Base-by-base conservation (phyloP, 1,140 invertebrate species). In the Phortica variegata region DNA sequence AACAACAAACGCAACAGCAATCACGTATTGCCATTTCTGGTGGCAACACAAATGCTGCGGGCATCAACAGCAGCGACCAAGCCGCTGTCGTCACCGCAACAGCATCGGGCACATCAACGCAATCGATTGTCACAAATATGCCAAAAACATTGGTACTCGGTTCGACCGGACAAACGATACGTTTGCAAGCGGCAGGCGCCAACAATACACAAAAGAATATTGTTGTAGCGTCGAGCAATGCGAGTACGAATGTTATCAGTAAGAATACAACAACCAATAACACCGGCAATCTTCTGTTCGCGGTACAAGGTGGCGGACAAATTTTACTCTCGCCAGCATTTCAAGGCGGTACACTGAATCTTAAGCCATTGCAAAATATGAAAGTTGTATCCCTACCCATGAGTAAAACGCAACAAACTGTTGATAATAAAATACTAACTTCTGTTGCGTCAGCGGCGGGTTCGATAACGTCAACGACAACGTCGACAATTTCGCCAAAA, bases 351-450 rank as follows among this genome's bases (percentile, higher is more conserved):
- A 75, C 78, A 7, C 70, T 87, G 5, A 86, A 86, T 58, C 79
- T 87, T 2, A 87, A 87, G 65, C 82, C 84, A 1, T 56, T 87
- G 39, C 85, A 86, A 54, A 84, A 82, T 1, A 76, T 87, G 8
- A 87, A 87, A 65, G 85, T 87, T 18, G 86, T 86, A 13, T 49
- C 52, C 13, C 16, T 74, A 57, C 63, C 63, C 6, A 66, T 66
- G 62, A 51, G 8, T 40, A 61, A 3, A 17, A 50, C 4, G 42
- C 57, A 4, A 17, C 54, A 10, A 26, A 26, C 23, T 26, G 41
- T 10, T 15, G 21, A 18, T 10, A 56, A 44, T 16, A 13, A 13
- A 12, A 17, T 41, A 15, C 26, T 36, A 9, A 31, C 47, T 13
- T 32, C 44, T 8, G 46, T 43, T 39, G 49, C 40, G 16, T 40